Conservation (phyloP, 2,113 vertebrate genomes). For the Crotophaga sulcirostris region DNA sequence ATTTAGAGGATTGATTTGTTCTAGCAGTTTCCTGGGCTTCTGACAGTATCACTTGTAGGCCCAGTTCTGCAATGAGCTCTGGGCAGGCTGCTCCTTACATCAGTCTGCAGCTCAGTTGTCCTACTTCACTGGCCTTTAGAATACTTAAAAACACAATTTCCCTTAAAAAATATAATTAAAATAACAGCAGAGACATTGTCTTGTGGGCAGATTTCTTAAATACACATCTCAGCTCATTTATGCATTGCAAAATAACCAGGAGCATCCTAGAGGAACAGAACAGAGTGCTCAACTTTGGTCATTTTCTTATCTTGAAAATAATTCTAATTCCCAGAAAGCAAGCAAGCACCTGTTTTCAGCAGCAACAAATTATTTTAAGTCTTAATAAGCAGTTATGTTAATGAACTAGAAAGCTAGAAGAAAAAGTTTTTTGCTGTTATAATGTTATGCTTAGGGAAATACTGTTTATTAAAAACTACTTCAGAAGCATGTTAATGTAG, state of each 20-base stretch:
- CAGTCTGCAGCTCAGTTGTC: background rate
- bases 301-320: slow-evolving; percentile 33
- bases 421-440: slow-evolving; percentile 2
- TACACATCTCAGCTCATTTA: slow-evolving; percentile 3
- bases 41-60: background rate
- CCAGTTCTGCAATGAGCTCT: background rate
- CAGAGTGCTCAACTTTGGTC: background rate
- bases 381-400: slow-evolving; percentile 56
- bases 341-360: slow-evolving; percentile 23
- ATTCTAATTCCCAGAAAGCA: background rate
- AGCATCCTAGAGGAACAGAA: slow-evolving; percentile 24
- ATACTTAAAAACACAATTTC: background rate
- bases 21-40: background rate
- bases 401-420: slow-evolving; percentile 55
- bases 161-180: background rate
- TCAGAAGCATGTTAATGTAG: slow-evolving; percentile 15
- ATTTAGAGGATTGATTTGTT: background rate
- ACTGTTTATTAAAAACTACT: slow-evolving; percentile 27
- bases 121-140: background rate
- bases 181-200: slow-evolving; percentile 25
- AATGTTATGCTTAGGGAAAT: slow-evolving; percentile 31
- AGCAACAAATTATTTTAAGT: slow-evolving; percentile 50
- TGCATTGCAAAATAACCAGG: slow-evolving; percentile 20
- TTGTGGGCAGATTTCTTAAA: background rate
- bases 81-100: background rate